phyloP scores from a whole-genome alignment of 2,113 vertebrate species.

The Gorsachius goisagi region DNA sequence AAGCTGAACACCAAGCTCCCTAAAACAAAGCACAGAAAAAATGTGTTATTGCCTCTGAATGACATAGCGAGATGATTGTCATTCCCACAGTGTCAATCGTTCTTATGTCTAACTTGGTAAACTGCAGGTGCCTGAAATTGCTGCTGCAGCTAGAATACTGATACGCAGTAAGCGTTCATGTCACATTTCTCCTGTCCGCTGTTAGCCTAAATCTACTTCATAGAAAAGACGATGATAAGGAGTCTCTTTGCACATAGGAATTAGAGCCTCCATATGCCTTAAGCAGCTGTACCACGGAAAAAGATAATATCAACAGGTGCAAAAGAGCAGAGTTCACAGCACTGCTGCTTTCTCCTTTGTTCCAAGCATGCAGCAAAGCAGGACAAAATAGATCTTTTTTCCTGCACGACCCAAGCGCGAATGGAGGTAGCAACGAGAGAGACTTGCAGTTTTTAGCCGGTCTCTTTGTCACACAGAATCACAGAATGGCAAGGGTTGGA shows the following conservation, averaged over 20 bases:
- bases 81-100: constrained; percentile 20
- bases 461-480: background rate
- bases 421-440: background rate
- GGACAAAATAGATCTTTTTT: background rate
- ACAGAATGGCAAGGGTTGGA: too few species aligned
- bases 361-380: background rate
- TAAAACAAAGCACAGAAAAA: constrained; percentile 7
- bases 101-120: constrained; percentile 48
- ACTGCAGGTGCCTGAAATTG: constrained; percentile 32
- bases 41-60: background rate
- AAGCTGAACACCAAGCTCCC: background rate
- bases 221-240: background rate
- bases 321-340: background rate
- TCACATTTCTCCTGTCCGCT: background rate
- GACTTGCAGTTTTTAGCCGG: background rate
- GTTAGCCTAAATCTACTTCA: constrained; percentile 20
- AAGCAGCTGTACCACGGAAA: background rate
- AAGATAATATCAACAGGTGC: background rate
- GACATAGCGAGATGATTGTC: background rate
- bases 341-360: background rate
- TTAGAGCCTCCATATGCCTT: background rate
- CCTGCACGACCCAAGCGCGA: background rate
- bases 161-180: background rate
- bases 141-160: background rate
- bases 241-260: constrained; percentile 9